Percentiles rank a stretch among this genome's conserved stretches.
Evolutionary conservation across 2,113 vertebrate genomes (phyloP).

Genomic region (Pitta sordida): DNA sequence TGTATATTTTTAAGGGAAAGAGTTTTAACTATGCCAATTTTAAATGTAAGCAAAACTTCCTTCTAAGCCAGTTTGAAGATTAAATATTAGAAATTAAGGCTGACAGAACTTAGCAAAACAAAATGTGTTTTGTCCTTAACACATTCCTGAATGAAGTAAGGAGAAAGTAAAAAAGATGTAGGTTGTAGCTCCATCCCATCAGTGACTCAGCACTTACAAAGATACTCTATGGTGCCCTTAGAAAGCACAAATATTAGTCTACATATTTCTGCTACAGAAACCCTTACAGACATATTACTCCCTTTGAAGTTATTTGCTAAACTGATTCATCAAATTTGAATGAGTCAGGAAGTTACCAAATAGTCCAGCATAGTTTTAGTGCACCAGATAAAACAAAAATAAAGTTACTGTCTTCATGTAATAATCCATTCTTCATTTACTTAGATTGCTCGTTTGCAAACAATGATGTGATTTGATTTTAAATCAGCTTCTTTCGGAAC

Average conservation of each 20-base stretch:
- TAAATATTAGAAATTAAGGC: background rate
- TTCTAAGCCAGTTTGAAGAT: background rate
- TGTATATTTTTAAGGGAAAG: background rate
- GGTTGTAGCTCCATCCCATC: background rate
- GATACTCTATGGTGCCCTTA: background rate
- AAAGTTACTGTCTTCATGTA: background rate
- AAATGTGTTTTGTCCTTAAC: background rate
- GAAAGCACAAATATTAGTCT: background rate
- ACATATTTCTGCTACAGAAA: background rate
- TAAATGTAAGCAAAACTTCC: background rate
- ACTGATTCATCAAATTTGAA: conserved; percentile 43
- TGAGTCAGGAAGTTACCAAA: background rate
- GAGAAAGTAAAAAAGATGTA: background rate
- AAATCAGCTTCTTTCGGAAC: background rate
- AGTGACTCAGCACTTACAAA: background rate
- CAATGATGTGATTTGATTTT: background rate
- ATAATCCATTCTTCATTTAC: background rate
- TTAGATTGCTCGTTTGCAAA: background rate
- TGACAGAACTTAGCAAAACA: background rate
- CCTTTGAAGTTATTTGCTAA: background rate
- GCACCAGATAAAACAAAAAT: background rate
- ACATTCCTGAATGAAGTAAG: background rate
- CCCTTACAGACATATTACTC: conserved; percentile 57
- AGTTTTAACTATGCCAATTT: background rate
- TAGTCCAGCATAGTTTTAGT: background rate